Evolutionary conservation across 2,888 invertebrate genomes (phyloP).

Genomic region (Drosophila histrio): DNA sequence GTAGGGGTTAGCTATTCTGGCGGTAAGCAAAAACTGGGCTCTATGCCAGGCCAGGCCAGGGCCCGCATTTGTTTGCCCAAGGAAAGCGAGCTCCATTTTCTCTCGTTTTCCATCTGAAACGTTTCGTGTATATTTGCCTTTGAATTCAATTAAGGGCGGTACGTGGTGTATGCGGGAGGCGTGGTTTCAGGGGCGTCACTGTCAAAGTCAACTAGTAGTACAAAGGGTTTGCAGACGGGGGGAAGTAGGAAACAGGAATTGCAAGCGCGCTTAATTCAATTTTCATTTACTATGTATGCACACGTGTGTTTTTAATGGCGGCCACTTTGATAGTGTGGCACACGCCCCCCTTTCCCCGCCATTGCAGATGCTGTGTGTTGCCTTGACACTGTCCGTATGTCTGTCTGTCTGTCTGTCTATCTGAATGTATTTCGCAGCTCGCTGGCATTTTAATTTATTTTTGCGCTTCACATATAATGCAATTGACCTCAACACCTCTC

Average conservation of each 20-base stretch:
- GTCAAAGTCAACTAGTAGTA: conserved; percentile 8
- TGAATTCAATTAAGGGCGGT: conserved; percentile 58
- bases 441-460: conserved; percentile 33
- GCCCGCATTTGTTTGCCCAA: conserved; percentile 58
- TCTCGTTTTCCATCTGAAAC: conserved; percentile 29
- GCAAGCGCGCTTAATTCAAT: conserved; percentile 61
- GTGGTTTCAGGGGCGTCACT: conserved; percentile 13
- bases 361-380: conserved; percentile 23
- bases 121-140: conserved; percentile 43
- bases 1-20: not conserved
- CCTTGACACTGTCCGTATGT: conserved; percentile 45
- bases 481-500: conserved; percentile 31
- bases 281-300: conserved; percentile 52
- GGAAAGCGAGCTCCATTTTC: conserved; percentile 54
- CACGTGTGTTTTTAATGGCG: conserved; percentile 20
- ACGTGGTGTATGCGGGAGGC: conserved; percentile 3
- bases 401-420: not conserved
- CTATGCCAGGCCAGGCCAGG: conserved; percentile 17
- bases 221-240: not conserved
- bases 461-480: conserved; percentile 35
- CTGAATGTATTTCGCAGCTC: conserved; percentile 13
- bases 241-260: conserved; percentile 17
- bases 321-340: conserved; percentile 20
- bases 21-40: conserved; percentile 21
- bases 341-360: not conserved